Base-by-base conservation (phyloP, 2,797 vertebrate genomes). In the Phataginus tricuspis region DNA sequence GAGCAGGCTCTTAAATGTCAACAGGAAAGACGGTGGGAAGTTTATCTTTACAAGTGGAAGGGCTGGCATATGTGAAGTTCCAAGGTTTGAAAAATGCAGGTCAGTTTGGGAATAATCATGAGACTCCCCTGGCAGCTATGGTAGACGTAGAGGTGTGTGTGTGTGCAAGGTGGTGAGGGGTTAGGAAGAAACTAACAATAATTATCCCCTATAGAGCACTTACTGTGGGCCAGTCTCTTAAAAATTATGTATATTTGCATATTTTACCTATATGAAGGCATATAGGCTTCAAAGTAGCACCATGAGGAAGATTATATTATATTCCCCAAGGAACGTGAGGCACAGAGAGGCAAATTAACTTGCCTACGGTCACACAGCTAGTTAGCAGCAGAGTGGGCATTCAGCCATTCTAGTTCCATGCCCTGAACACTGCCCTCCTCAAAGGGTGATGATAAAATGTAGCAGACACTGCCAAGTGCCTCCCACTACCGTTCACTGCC, bases 31-130 rank as follows among this genome's bases (percentile, higher is more conserved):
- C 42, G 91, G 93, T 90, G 80, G 77, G 79, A 92, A 77, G 75
- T 82, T 96, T 79, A 45, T 90, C 91, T 93, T 92, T 74, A 39
- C 82, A 87, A 96, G 79, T 91, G 84, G 84, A 83, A 95, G 71
- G 72, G 77, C 61, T 74, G 51, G 74, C 27, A 79, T 86, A 71
- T 78, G 79, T 12, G 90, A 94, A 79, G 59, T 61, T 9, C 27
- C 63, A 45, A 45, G 61, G 53, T 80, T 90, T 94, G 95, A 93
- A 68, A 94, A 95, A 93, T 64, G 79, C 63, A 61, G 80, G 61
- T 94, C 19, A 9, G 3, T 57, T 91, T 72, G 61, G 85, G 79
- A 95, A 85, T 80, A 86, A 75, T 18, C 31, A 53, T 51, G 90
- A 90, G 18, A 59, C 13, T 53, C 29, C 57, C 5, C 4, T 14